Base-by-base conservation (phyloP, 1,140 invertebrate species). In the Acromyrmex charruanus region DNA sequence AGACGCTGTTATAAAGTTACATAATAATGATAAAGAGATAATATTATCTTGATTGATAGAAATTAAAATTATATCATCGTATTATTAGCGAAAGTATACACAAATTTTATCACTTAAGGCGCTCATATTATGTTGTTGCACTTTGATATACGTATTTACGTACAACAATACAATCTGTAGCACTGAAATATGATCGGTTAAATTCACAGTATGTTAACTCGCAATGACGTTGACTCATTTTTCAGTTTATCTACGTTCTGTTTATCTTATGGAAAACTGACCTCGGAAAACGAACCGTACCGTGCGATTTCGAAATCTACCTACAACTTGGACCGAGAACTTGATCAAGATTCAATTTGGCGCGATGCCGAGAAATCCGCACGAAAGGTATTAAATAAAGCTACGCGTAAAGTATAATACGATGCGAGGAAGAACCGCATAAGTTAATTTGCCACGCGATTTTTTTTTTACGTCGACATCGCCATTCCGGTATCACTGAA, bases 181-280 rank as follows among this genome's bases (percentile, higher is more conserved):
- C 51, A 16, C 14, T 53, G 14, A 1, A 21, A 59, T 0, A 59
- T 21, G 10, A 25, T 61, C 59, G 12, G 12, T 28, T 25, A 25
- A 58, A 28, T 28, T 61, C 59, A 25, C 25, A 12, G 25, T 61
- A 6, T 61, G 21, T 61, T 25, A 12, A 61, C 10, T 25, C 12
- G 5, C 12, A 25, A 28, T 25, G n/a, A 5, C 3, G 1, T 12
- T n/a, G 12, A 21, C 35, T 21, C 35, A n/a, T 12, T 44, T 39
- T 39, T 31, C 39, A 9, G 39, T 44, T 44, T 44, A 44, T 44
- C 39, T 44, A 44, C 9, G 2, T 39, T 35, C 12, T 49, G 35
- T 44, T n/a, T 69, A 49, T 10, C n/a, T 44, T 39, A 66, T 31
- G 63, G 16, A 65, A 65, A 68, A 68, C 63, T 66, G 63, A 66